These are phyloP conservation scores for Anarsia innoxiella DNA, from an alignment of 2,888 invertebrate species.

Conservation along the genomic window DNA sequence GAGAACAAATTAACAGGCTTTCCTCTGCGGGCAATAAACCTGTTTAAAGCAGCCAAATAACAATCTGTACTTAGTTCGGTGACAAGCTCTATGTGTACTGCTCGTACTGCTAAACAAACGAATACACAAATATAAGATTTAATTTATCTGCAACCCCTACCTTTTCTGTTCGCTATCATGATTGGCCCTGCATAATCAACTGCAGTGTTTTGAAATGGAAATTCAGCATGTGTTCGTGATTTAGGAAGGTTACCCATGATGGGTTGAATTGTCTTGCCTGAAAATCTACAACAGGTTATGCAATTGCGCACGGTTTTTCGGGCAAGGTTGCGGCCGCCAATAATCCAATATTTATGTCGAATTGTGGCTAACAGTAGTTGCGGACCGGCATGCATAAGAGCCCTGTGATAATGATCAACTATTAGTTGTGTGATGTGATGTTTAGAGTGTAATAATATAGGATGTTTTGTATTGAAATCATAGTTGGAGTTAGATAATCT, in stretches of 20 bases:
- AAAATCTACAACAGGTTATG: constrained; percentile 14
- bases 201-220: constrained; percentile 17
- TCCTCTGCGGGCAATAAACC: constrained; percentile 19
- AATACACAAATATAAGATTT: constrained; percentile 22
- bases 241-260: constrained; percentile 21
- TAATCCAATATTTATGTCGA: constrained; percentile 18
- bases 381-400: constrained; percentile 17
- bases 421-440: constrained; percentile 13
- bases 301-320: constrained; percentile 14
- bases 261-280: constrained; percentile 15
- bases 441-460: constrained; percentile 9
- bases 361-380: constrained; percentile 16
- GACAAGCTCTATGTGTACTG: constrained; percentile 21
- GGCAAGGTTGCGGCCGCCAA: constrained; percentile 16
- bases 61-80: constrained; percentile 18
- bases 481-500: constrained; percentile 18
- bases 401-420: constrained; percentile 11
- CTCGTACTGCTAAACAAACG: constrained; percentile 20
- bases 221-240: constrained; percentile 16
- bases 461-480: constrained; percentile 16
- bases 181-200: constrained; percentile 22
- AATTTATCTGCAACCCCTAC: constrained; percentile 18
- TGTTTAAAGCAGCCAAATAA: constrained; percentile 14
- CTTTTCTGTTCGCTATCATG: constrained; percentile 18
- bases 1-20: constrained; percentile 17